A percentile compares a stretch with the other conserved stretches of the same genome.
phyloP scores from a whole-genome alignment of 1,140 invertebrate genomes.

The Cydia amplana region DNA sequence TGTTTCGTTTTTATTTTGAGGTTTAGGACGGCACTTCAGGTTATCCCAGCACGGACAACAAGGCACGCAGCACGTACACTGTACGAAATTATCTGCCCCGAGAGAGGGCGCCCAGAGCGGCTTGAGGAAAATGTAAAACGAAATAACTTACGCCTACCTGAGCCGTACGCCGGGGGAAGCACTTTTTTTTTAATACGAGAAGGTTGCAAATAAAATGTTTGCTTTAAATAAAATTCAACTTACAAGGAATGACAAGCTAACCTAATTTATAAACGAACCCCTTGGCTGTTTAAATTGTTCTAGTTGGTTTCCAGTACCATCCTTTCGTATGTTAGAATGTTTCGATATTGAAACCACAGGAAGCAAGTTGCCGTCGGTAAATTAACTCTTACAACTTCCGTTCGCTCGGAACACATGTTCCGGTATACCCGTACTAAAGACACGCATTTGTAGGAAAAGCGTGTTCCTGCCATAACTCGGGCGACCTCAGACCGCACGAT shows the following conservation, averaged over 20 bases:
- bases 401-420: slow-evolving; percentile 49
- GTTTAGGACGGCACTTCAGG: slow-evolving; percentile 48
- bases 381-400: slow-evolving; percentile 45
- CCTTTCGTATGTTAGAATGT: slow-evolving; percentile 33
- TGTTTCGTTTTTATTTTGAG: slow-evolving; percentile 39
- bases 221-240: slow-evolving; percentile 50
- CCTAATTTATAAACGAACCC: slow-evolving; percentile 16
- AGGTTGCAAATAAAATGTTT: slow-evolving; percentile 57
- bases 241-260: slow-evolving; percentile 6
- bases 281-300: slow-evolving; percentile 35
- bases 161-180: slow-evolving; percentile 46
- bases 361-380: slow-evolving; percentile 39
- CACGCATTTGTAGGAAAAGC: slow-evolving; percentile 61
- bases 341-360: slow-evolving; percentile 42
- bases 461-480: slow-evolving; percentile 61
- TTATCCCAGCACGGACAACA: slow-evolving; percentile 52
- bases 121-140: slow-evolving; percentile 66
- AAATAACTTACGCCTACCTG: slow-evolving; percentile 67
- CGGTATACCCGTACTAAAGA: slow-evolving; percentile 41
- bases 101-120: slow-evolving; percentile 53
- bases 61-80: slow-evolving; percentile 60
- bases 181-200: slow-evolving; percentile 53
- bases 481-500: slow-evolving; percentile 63
- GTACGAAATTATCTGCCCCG: slow-evolving; percentile 66
- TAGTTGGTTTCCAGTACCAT: neutral